phyloP scores from a whole-genome alignment of 2,888 invertebrate genomes.

The Agrochola lychnidis region DNA sequence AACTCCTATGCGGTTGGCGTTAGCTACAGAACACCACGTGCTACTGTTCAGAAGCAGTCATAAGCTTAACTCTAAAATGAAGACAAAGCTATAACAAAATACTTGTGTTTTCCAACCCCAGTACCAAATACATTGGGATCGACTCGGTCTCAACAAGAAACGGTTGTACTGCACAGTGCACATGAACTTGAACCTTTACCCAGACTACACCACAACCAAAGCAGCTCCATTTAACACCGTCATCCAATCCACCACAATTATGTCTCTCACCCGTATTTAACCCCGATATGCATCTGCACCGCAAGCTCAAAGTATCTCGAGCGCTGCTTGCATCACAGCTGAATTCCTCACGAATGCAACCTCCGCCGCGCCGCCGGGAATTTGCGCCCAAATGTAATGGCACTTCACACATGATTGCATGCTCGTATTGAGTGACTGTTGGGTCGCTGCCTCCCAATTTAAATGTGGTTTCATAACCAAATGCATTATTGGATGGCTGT shows the following conservation, averaged over 20 bases:
- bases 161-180: not conserved
- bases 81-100: not conserved
- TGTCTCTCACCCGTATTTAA: conserved; percentile 22
- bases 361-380: conserved; percentile 42
- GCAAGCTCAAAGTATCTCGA: conserved; percentile 48
- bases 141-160: not conserved
- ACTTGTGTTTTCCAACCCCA: not conserved
- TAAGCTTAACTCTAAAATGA: not conserved
- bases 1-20: conserved; percentile 18
- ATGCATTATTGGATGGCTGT: conserved; percentile 36
- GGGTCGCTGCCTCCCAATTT: conserved; percentile 82
- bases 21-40: conserved; percentile 18
- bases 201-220: not conserved
- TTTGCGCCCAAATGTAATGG: conserved; percentile 54
- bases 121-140: not conserved
- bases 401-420: conserved; percentile 52
- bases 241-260: conserved; percentile 29
- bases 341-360: conserved; percentile 42
- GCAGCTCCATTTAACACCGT: conserved; percentile 1
- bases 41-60: not conserved
- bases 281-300: conserved; percentile 47
- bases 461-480: conserved; percentile 76
- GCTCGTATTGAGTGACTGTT: conserved; percentile 59
- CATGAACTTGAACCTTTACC: not conserved
- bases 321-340: conserved; percentile 36